Conservation (phyloP, 2,888 invertebrate species). For the Cataglyphis rosenhaueri region DNA sequence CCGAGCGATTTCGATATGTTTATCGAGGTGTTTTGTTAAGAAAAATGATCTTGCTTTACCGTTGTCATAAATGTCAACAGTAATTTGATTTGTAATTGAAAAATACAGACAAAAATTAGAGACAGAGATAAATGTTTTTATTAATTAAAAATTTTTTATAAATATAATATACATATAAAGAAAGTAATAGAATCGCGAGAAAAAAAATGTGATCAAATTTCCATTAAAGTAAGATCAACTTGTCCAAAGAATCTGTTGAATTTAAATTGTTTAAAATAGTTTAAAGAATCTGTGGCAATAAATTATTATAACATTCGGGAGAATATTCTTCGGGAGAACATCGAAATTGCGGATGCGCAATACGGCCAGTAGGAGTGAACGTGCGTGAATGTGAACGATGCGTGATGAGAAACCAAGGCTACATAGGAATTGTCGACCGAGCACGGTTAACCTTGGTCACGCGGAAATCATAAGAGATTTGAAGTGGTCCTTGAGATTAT, state of each 20-base stretch:
- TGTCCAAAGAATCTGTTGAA: background rate
- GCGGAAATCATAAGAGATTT: conserved; percentile 74
- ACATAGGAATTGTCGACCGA: conserved; percentile 78
- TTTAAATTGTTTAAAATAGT: background rate
- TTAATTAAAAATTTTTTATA: background rate
- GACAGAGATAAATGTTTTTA: background rate
- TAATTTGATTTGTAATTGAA: background rate
- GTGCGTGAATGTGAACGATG: conserved; percentile 62
- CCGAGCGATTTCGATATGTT: conserved; percentile 33
- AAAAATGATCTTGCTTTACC: background rate
- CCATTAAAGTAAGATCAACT: background rate
- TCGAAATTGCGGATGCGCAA: conserved; percentile 60
- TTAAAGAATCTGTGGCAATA: background rate
- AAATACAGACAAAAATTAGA: background rate
- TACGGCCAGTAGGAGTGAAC: conserved; percentile 80
- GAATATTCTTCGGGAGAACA: conserved; percentile 3
- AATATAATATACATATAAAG: background rate
- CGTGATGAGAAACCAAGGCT: conserved; percentile 72
- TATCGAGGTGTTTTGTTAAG: background rate
- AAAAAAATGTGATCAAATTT: background rate
- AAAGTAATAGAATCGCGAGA: background rate
- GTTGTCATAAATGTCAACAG: background rate
- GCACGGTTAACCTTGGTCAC: conserved; percentile 73
- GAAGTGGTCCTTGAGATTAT: conserved; percentile 67
- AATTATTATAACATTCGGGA: background rate